Base-by-base conservation (phyloP, 2,797 vertebrate species). In the Megaceryle alcyon region DNA sequence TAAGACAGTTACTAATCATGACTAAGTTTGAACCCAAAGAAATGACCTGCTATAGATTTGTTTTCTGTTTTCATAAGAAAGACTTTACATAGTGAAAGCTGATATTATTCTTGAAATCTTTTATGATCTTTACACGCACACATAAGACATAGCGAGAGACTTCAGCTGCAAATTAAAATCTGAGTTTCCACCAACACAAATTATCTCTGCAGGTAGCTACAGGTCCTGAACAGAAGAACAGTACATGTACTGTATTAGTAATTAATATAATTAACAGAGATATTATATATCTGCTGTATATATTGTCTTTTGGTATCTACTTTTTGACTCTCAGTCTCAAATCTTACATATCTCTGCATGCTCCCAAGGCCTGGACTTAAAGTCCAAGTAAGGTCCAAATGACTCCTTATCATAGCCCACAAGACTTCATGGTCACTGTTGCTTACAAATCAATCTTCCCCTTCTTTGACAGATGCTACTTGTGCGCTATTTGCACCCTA, bases 91-190 rank as follows among this genome's bases (percentile, higher is more conserved):
- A 82, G 22, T 12, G 21, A 86, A 71, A 83, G 18, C 3, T 39
- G 12, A 12, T 29, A 60, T 3, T 37, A 21, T 15, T 48, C 16
- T 60, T 49, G 22, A 76, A 71, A 48, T 71, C 29, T 80, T 78
- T 48, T 29, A 31, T 29, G 7, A 46, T 54, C 35, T 85, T 66
- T 56, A 60, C 13, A 19, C 0, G 0, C 12, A 41, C 3, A 7
- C 22, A 8, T 33, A 72, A 61, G 14, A 28, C 15, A 26, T 2
- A 71, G 21, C 4, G 39, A 33, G 31, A 90, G 18, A 48, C n/a
- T 71, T 57, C 14, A 43, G 53, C 20, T 29, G 28, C n/a, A 87
- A 85, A 80, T 12, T 44, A 5, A 71, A 79, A 51, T n/a, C 31
- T 44, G 39, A 57, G 26, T 61, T 86, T 46, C 21, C 16, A 71